These are phyloP conservation scores for Odontomyia ornata DNA, from an alignment of 2,888 invertebrate genomes.

Conservation along the genomic window DNA sequence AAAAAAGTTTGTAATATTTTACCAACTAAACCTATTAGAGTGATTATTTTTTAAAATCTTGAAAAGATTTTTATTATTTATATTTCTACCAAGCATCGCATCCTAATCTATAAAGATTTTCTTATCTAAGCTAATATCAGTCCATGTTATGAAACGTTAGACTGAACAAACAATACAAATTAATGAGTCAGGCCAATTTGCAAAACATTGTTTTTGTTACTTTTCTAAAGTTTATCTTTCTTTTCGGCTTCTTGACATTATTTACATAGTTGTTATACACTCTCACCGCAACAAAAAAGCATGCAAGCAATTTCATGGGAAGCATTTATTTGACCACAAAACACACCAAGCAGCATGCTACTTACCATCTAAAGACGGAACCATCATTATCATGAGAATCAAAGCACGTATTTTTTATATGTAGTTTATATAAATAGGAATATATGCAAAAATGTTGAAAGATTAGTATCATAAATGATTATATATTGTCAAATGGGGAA, in stretches of 20 bases:
- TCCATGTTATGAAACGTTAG: background rate
- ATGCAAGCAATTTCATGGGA: conserved; percentile 25
- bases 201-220: background rate
- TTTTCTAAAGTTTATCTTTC: background rate
- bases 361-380: conserved; percentile 39
- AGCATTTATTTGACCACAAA: background rate
- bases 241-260: no score
- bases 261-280: background rate
- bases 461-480: conserved; percentile 24
- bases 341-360: conserved; percentile 38
- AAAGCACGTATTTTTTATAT: conserved; percentile 18
- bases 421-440: conserved; percentile 32
- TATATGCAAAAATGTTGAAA: conserved; percentile 36
- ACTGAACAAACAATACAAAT: background rate
- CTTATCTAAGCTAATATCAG: background rate
- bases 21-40: no score
- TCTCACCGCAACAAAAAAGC: conserved; percentile 23
- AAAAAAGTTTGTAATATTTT: no score
- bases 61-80: no score
- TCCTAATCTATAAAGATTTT: background rate
- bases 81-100: background rate
- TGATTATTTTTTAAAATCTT: no score
- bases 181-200: background rate
- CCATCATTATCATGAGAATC: conserved; percentile 36
- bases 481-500: background rate